Evolutionary conservation across 2,113 vertebrate genomes (phyloP).

Genomic region (Nycticebus coucang): DNA sequence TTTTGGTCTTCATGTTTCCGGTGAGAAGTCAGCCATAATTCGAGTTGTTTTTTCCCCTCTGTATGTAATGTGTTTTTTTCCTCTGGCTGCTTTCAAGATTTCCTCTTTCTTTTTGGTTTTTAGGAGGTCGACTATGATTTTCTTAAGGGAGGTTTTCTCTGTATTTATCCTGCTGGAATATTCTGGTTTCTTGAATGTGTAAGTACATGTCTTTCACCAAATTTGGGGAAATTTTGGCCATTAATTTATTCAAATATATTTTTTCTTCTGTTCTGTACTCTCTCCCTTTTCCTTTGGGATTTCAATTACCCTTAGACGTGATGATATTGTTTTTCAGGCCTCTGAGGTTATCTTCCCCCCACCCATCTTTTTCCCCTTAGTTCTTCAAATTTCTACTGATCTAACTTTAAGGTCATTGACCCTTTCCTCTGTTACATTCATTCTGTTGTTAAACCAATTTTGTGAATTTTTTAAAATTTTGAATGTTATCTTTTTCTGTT

Average conservation of each 20-base stretch:
- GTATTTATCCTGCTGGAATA: not conserved
- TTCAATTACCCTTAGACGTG: not conserved
- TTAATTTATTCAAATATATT: not conserved
- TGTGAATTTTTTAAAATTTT: not conserved
- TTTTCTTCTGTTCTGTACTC: not conserved
- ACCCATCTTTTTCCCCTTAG: not conserved
- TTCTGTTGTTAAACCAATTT: not conserved
- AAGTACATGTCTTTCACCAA: not conserved
- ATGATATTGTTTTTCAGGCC: not conserved
- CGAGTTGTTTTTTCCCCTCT: not conserved
- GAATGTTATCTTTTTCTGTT: not conserved
- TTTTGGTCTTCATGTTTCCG: not conserved
- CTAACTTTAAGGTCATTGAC: not conserved
- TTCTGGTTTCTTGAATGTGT: not conserved
- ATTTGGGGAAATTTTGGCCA: not conserved
- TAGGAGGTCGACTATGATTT: not conserved
- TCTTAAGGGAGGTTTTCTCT: not conserved
- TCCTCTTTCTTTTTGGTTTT: conserved; percentile 17
- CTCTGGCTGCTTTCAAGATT: not conserved
- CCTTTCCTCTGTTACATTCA: not conserved
- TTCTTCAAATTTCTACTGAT: conserved; percentile 29
- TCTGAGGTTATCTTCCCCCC: not conserved
- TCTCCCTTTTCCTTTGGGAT: not conserved
- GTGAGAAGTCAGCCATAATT: not conserved
- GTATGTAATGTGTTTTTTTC: not conserved